These are phyloP conservation scores for Pseudomyrmex cubaensis DNA, from an alignment of 1,140 invertebrate species.

Conservation along the genomic window DNA sequence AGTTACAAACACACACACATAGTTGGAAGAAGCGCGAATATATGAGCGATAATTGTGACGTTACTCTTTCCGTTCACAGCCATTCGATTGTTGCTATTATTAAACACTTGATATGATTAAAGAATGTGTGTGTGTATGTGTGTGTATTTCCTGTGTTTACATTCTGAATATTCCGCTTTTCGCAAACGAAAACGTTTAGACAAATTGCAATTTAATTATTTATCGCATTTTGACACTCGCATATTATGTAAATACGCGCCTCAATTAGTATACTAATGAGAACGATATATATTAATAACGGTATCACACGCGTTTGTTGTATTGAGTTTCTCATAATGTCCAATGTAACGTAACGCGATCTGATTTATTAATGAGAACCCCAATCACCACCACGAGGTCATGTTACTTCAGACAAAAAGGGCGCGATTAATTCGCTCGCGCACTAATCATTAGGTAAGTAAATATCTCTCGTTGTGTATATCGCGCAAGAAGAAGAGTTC, in stretches of 20 bases:
- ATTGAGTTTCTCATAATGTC: constrained; percentile 16
- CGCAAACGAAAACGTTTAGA: background rate
- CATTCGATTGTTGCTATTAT: constrained; percentile 18
- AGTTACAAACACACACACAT: constrained; percentile 13
- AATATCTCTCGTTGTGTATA: too few species aligned
- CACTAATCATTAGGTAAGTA: too few species aligned
- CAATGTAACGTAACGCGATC: constrained; percentile 11
- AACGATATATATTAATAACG: constrained; percentile 32
- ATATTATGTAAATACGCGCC: constrained; percentile 14
- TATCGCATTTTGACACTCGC: constrained; percentile 12
- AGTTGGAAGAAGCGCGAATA: constrained; percentile 14
- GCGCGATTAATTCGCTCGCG: background rate
- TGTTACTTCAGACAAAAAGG: background rate
- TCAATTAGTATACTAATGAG: constrained; percentile 42
- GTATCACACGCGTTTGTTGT: background rate
- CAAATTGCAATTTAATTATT: constrained; percentile 8
- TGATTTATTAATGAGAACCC: constrained; percentile 21
- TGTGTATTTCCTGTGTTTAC: background rate
- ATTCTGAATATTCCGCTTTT: background rate
- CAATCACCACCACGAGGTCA: background rate
- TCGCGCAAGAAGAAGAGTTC: too few species aligned
- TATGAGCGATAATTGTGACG: constrained; percentile 27
- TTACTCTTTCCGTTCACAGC: background rate
- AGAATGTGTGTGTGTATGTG: background rate
- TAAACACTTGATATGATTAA: background rate